Evolutionary conservation across 2,113 vertebrate genomes (phyloP).

Genomic region (Cephalopterus ornatus): DNA sequence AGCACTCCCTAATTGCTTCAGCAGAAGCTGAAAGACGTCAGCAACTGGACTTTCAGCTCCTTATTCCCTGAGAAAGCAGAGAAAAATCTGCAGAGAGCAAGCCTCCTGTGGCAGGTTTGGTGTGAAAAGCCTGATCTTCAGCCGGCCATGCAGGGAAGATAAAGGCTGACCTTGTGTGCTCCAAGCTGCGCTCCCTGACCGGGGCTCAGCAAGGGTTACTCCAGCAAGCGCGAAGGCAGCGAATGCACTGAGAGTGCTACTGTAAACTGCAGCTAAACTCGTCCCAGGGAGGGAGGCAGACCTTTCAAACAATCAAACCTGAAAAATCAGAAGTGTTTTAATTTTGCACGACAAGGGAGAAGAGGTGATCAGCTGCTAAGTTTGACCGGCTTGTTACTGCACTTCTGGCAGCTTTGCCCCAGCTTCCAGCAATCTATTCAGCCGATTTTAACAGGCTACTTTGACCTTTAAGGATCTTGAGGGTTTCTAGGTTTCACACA

Average conservation of each 20-base stretch:
- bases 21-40: conserved; percentile 30
- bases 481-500: neutral
- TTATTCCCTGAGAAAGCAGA: neutral
- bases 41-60: neutral
- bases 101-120: neutral
- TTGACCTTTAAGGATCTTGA: conserved; percentile 6
- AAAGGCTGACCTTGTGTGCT: neutral
- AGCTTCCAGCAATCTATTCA: neutral
- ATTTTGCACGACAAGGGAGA: neutral
- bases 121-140: neutral
- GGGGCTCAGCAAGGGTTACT: neutral
- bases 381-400: neutral
- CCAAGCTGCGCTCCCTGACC: neutral
- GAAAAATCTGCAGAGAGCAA: neutral
- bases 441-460: neutral
- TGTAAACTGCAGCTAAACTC: neutral
- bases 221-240: neutral
- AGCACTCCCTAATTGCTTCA: conserved; percentile 47
- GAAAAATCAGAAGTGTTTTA: neutral
- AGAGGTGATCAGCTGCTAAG: neutral
- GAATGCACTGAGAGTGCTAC: fast-evolving
- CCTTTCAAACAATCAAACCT: neutral
- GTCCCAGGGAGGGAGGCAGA: neutral
- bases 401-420: neutral
- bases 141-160: neutral